Evolutionary conservation across 1,140 invertebrate species (phyloP), one percentile per base, ranked within the genome.

Genomic region (Pseudomyrmex pallidus): DNA sequence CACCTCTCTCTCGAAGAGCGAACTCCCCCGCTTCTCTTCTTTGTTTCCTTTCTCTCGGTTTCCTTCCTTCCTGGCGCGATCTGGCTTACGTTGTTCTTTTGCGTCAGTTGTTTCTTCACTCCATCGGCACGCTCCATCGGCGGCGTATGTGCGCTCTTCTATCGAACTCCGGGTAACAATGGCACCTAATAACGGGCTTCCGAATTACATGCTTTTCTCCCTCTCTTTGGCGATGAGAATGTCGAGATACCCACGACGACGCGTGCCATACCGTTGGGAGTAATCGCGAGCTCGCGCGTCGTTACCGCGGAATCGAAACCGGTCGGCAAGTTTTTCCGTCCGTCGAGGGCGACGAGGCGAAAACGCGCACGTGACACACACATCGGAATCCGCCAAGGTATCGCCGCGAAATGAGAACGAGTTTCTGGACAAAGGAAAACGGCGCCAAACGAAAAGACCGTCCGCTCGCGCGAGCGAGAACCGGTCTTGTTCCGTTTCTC

Each of bases 171-270:
- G 63, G 35, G 67, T 85, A 89, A 91, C 90, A 91, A 91, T 87
- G 87, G 89, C 86, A 91, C 80, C 85, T 91, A 90, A 91, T 90
- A 91, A 86, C 85, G 85, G 5, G 82, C 83, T 88, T 77, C 85
- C 84, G 84, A 91, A 91, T 91, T 90, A 91, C 91, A 84, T 2
- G 85, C 84, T 48, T 57, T 25, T 25, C 77, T 85, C 70, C 83
- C 68, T 83, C 59, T 5, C 35, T 7, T 7, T 35, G 13, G 84
- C 74, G 22, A 64, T 68, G 20, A 17, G 25, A 22, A 25, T 35
- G 35, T 35, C 35, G 17, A 12, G 4, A 22, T 46, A 54, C 46
- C 50, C n/a, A 66, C 12, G 3, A 17, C n/a, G 50, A 46, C 25
- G 73, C 73, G 46, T 64, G 74, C 62, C 52, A 57, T 35, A 13